These are phyloP conservation scores for Tiphia femorata DNA, from an alignment of 2,888 invertebrate species.

Conservation along the genomic window DNA sequence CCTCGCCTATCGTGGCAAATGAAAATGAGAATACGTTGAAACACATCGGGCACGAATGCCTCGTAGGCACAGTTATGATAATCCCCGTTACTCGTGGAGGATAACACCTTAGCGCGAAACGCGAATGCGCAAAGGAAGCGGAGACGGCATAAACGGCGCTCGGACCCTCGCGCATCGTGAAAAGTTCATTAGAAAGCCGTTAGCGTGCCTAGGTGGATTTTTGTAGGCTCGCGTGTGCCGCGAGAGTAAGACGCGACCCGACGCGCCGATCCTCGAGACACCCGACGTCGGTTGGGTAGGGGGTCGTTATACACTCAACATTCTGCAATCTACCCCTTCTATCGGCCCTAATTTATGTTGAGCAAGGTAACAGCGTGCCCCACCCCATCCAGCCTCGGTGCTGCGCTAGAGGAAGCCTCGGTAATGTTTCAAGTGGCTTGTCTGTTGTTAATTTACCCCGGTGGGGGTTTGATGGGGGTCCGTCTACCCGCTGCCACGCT, in stretches of 20 bases:
- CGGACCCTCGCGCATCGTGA: background rate
- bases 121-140: background rate
- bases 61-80: too few relatives aligned
- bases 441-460: conserved; percentile 67
- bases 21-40: too few relatives aligned
- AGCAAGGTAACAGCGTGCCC: conserved; percentile 61
- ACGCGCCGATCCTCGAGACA: conserved; percentile 47
- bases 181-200: conserved; percentile 27
- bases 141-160: too few relatives aligned
- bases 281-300: conserved; percentile 37
- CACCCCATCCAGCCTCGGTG: conserved; percentile 45
- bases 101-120: too few relatives aligned
- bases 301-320: conserved; percentile 61
- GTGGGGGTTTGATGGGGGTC: conserved; percentile 60
- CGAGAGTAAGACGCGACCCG: conserved; percentile 47
- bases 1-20: too few relatives aligned
- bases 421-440: conserved; percentile 68
- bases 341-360: conserved; percentile 68
- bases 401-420: conserved; percentile 57
- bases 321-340: conserved; percentile 67
- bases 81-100: too few relatives aligned
- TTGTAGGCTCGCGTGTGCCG: conserved; percentile 40
- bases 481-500: conserved; percentile 60
- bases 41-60: too few relatives aligned
- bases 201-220: conserved; percentile 38